Percentiles rank a stretch among this genome's conserved stretches.
Conservation (phyloP, 2,797 vertebrate genomes). For the Mareca penelope region DNA sequence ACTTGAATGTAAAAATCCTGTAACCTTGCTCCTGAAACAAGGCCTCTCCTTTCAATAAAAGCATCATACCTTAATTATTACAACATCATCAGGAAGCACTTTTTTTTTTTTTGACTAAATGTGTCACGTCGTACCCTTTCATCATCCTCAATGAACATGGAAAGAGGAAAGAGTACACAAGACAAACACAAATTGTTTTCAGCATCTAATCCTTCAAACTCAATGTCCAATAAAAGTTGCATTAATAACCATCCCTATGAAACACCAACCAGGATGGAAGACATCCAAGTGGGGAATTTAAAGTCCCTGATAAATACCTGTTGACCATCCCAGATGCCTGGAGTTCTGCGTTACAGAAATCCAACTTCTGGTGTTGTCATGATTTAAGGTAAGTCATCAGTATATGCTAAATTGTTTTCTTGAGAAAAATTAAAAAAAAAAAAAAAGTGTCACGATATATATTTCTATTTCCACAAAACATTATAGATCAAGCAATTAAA, state of each 20-base stretch:
- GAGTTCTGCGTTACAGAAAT: neutral
- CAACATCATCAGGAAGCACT: neutral
- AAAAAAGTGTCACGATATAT: neutral
- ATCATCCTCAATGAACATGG: neutral
- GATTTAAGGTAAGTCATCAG: neutral
- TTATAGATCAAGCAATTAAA: neutral
- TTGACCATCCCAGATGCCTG: neutral
- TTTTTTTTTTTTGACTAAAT: neutral
- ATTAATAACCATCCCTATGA: neutral
- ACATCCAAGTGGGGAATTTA: neutral
- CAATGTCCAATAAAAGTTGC: neutral
- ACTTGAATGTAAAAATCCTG: neutral
- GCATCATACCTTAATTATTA: neutral
- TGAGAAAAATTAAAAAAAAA: neutral
- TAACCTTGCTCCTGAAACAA: neutral
- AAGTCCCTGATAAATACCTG: neutral
- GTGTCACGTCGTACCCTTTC: neutral
- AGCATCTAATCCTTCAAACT: neutral
- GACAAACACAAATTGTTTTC: neutral
- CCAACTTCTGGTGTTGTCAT: neutral
- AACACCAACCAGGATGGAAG: neutral
- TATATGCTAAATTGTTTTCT: neutral
- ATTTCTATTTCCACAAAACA: neutral
- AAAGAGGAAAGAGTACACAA: neutral
- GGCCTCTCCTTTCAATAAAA: neutral